Percentiles rank a stretch among this genome's conserved stretches.
These are phyloP conservation scores for Halocaridina rubra DNA, from an alignment of 2,888 invertebrate species.

Conservation along the genomic window DNA sequence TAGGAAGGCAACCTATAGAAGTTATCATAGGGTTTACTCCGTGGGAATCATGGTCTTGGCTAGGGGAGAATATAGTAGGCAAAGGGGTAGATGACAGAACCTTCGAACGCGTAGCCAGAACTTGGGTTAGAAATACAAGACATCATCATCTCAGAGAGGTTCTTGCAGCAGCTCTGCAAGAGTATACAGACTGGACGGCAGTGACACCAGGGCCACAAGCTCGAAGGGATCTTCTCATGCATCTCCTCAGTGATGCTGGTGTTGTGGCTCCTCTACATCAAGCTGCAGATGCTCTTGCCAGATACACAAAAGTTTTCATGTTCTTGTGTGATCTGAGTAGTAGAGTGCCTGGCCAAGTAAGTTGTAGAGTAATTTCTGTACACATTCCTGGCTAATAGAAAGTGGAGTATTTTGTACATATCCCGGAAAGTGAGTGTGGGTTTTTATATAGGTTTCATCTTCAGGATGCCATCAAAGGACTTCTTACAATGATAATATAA, in stretches of 20 bases:
- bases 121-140: constrained; percentile 51
- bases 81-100: constrained; percentile 36
- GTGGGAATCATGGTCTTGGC: constrained; percentile 61
- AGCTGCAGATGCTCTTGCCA: constrained; percentile 47
- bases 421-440: no score
- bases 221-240: constrained; percentile 39
- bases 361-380: no score
- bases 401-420: no score
- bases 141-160: constrained; percentile 58
- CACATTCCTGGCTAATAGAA: no score
- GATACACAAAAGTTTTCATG: constrained; percentile 51
- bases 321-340: constrained; percentile 50
- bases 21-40: constrained; percentile 57
- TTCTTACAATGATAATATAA: no score
- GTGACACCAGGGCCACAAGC: constrained; percentile 14
- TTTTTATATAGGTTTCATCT: no score
- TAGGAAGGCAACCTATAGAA: constrained; percentile 31
- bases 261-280: constrained; percentile 60
- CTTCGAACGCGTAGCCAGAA: constrained; percentile 49
- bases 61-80: constrained; percentile 34
- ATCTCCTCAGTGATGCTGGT: constrained; percentile 57
- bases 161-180: constrained; percentile 61
- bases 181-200: constrained; percentile 63
- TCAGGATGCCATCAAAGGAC: no score
- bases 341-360: constrained; percentile 28